Percentiles rank a stretch among this genome's conserved stretches.
phyloP scores from a whole-genome alignment of 1,140 invertebrate species.

The Augochlora pura region DNA sequence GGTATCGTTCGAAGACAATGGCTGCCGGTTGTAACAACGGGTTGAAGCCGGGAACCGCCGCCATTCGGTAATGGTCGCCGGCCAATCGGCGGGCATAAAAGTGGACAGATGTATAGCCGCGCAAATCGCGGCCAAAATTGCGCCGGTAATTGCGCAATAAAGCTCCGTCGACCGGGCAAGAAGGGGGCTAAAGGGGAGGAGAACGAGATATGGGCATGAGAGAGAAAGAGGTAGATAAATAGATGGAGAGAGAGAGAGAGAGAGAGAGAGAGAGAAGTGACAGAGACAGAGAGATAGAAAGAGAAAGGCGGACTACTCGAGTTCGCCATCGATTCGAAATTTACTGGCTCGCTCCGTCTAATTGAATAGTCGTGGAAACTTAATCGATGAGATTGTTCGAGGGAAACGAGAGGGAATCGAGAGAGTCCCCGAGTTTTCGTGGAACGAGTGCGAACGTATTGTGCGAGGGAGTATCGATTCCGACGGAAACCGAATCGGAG shows the following conservation, averaged over 20 bases:
- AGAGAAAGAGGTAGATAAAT: not conserved
- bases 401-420: not conserved
- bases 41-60: not conserved
- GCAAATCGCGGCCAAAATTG: constrained; percentile 73
- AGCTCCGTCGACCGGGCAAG: constrained; percentile 55
- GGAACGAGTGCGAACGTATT: not conserved
- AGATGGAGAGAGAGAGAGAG: too few relatives aligned
- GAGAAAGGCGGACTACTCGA: not conserved
- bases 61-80: not conserved
- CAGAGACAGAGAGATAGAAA: too few relatives aligned
- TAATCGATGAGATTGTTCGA: not conserved
- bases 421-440: not conserved
- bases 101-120: constrained; percentile 40
- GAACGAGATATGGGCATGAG: too few relatives aligned
- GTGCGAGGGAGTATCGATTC: constrained; percentile 29
- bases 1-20: not conserved
- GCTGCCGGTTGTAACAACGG: constrained; percentile 4
- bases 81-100: constrained; percentile 29
- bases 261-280: too few relatives aligned
- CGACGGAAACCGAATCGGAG: constrained; percentile 18
- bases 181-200: constrained; percentile 46
- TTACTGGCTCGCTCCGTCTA: not conserved
- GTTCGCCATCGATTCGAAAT: not conserved
- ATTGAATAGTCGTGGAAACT: constrained; percentile 24
- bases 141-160: constrained; percentile 77